Conservation (phyloP, 2,113 vertebrate species). For the Odontesthes bonariensis region DNA sequence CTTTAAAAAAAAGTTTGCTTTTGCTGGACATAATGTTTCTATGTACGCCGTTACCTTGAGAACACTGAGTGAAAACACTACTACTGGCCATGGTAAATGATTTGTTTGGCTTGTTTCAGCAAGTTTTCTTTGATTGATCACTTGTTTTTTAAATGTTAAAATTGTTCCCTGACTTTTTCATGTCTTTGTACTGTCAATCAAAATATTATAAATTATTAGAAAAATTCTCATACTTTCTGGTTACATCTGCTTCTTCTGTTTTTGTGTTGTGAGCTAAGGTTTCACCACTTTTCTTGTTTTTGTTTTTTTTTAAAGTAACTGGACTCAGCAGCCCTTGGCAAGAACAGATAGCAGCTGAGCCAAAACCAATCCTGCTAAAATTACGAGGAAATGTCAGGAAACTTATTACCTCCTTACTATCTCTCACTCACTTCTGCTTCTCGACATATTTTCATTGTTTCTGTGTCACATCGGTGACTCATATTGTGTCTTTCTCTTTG, state of each 20-base stretch:
- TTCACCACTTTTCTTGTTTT: not conserved
- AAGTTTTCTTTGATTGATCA: no score
- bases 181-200: not conserved
- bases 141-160: no score
- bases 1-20: no score
- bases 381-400: constrained; percentile 50
- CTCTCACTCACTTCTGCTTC: not conserved
- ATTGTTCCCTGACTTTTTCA: constrained; percentile 2
- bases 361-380: constrained; percentile 43
- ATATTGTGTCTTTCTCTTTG: not conserved
- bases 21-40: no score
- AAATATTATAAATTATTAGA: not conserved
- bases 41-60: no score
- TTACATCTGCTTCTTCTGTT: not conserved
- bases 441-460: constrained; percentile 32
- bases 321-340: constrained; percentile 24
- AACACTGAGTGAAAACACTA: no score
- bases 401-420: constrained; percentile 17
- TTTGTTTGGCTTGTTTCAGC: no score
- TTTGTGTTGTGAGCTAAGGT: not conserved
- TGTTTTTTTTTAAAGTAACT: constrained; percentile 16
- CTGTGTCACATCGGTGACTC: constrained; percentile 44
- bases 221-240: not conserved
- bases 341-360: constrained; percentile 13
- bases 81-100: no score